Evolutionary conservation across 2,888 invertebrate species (phyloP).

Genomic region (Erpobdella octoculata): DNA sequence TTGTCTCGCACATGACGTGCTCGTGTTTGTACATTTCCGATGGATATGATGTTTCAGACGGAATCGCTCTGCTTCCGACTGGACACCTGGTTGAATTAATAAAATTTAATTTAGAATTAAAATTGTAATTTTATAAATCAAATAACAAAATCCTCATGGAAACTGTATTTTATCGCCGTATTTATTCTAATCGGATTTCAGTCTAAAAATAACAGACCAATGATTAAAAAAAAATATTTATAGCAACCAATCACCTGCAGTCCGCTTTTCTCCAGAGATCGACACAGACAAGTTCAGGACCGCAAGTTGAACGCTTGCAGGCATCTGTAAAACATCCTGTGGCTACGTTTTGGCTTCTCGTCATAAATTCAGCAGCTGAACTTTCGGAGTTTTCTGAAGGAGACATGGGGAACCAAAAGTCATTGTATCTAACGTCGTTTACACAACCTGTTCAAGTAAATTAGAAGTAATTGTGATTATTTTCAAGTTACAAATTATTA

Average conservation of each 20-base stretch:
- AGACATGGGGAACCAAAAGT: slow-evolving; percentile 77
- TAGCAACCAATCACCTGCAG: slow-evolving; percentile 57
- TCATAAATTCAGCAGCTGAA: slow-evolving; percentile 34
- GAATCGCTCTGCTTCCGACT: background rate
- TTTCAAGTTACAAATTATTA: too few species aligned
- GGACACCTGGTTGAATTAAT: background rate
- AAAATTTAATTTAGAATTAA: too few species aligned
- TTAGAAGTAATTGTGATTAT: too few species aligned
- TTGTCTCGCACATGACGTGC: slow-evolving; percentile 9
- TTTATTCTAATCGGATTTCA: background rate
- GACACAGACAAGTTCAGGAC: slow-evolving; percentile 74
- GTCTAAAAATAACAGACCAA: background rate
- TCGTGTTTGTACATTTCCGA: slow-evolving; percentile 7
- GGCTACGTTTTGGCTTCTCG: slow-evolving; percentile 35
- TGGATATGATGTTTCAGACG: background rate
- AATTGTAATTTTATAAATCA: too few species aligned
- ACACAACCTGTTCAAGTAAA: slow-evolving; percentile 57
- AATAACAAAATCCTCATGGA: too few species aligned
- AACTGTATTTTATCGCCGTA: too few species aligned
- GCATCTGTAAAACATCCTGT: slow-evolving; percentile 36
- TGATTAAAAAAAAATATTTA: background rate
- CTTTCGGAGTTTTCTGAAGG: slow-evolving; percentile 49
- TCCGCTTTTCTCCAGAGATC: slow-evolving; percentile 97
- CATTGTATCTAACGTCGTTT: slow-evolving; percentile 78
- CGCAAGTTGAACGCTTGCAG: slow-evolving; percentile 33